Conservation (phyloP, 2,797 vertebrate species). For the Pseudocheirus occidentalis region DNA sequence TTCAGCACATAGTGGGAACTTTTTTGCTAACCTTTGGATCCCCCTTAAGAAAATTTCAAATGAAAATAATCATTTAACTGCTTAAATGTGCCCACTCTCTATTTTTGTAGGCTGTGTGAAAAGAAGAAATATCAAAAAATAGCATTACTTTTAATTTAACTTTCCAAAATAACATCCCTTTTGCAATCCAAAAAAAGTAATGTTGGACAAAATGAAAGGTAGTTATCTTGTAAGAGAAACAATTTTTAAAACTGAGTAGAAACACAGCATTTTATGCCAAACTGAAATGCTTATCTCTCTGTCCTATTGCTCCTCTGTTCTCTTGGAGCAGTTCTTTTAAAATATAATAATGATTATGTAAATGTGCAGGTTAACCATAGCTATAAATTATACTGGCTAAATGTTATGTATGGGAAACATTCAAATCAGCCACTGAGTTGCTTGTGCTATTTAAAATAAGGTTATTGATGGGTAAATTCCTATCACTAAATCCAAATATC, state of each 20-base stretch:
- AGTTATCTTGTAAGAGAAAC: conserved; percentile 40
- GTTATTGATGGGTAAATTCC: background rate
- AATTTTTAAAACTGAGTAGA: conserved; percentile 47
- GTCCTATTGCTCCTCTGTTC: conserved; percentile 25
- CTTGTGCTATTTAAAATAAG: background rate
- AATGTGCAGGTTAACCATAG: background rate
- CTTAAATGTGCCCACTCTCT: conserved; percentile 36
- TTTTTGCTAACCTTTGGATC: conserved; percentile 55
- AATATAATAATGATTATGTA: background rate
- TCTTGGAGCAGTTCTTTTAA: background rate
- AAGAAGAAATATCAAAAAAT: conserved; percentile 55
- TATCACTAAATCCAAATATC: background rate
- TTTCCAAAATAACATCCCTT: conserved; percentile 57
- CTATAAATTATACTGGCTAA: background rate
- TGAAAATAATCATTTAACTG: conserved; percentile 74
- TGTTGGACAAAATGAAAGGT: conserved; percentile 24
- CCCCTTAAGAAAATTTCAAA: conserved; percentile 62
- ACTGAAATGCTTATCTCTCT: conserved; percentile 33
- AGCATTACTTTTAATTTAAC: conserved; percentile 63
- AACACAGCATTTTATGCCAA: conserved; percentile 19
- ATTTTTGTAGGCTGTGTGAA: background rate
- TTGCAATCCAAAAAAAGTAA: conserved; percentile 36
- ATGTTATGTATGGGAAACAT: background rate
- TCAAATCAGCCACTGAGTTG: background rate
- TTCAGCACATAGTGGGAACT: background rate